Evolutionary conservation across 2,888 invertebrate genomes (phyloP).

Genomic region (Heliconius erato): DNA sequence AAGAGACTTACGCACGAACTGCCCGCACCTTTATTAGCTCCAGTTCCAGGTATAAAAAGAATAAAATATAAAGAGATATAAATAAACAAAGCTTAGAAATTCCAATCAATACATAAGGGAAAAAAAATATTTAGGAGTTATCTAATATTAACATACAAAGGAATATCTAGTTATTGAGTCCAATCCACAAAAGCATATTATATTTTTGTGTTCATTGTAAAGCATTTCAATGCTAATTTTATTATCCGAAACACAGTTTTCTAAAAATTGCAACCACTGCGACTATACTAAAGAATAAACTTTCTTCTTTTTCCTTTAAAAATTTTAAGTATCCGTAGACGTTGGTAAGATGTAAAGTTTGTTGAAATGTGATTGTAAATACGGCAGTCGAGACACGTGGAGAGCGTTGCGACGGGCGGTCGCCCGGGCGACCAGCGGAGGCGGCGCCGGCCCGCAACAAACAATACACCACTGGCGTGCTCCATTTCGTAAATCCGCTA

Average conservation of each 20-base stretch:
- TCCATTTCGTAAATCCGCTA: constrained; percentile 37
- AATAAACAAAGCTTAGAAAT: not conserved
- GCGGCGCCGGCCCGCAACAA: constrained; percentile 60
- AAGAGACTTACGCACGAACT: constrained; percentile 42
- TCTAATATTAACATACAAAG: not conserved
- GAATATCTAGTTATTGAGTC: not conserved
- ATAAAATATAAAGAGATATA: not conserved
- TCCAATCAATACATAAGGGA: not conserved
- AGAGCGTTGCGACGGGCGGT: constrained; percentile 69
- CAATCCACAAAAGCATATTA: not conserved
- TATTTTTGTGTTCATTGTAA: not conserved
- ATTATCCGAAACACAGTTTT: not conserved
- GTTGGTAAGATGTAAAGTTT: constrained; percentile 49
- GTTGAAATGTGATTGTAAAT: constrained; percentile 53
- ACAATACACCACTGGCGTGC: constrained; percentile 51
- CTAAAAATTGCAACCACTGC: not conserved
- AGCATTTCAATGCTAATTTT: constrained; percentile 15
- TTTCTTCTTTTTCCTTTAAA: not conserved
- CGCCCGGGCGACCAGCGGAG: constrained; percentile 73
- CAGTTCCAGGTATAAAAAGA: not conserved
- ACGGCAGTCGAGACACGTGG: constrained; percentile 56
- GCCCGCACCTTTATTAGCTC: constrained; percentile 17
- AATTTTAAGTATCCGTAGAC: constrained; percentile 31
- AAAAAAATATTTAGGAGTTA: not conserved
- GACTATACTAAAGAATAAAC: not conserved